Conservation (phyloP, 1,140 invertebrate genomes). For the Scaptomyza graminum region DNA sequence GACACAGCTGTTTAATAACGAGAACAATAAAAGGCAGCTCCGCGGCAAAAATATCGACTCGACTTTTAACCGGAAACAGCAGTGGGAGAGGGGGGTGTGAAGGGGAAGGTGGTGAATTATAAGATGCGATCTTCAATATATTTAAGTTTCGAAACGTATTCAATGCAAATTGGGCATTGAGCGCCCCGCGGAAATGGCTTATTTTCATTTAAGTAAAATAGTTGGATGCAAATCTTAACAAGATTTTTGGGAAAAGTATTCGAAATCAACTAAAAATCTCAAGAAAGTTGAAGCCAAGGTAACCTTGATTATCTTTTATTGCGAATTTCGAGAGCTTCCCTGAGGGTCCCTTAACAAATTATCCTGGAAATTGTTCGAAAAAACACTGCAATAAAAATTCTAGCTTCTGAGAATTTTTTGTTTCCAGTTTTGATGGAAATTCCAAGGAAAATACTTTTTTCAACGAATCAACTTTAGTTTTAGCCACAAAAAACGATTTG, state of each 20-base stretch:
- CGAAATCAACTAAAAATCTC: too few relatives aligned
- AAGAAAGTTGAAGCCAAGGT: too few relatives aligned
- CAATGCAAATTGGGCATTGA: slow-evolving; percentile 6
- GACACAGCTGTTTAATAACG: slow-evolving; percentile 39
- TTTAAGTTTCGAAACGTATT: slow-evolving; percentile 7
- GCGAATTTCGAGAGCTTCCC: too few relatives aligned
- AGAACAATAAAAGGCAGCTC: neutral
- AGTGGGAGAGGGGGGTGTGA: neutral
- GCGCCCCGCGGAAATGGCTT: slow-evolving; percentile 8
- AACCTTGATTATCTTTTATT: too few relatives aligned
- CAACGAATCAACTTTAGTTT: too few relatives aligned
- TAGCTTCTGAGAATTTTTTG: too few relatives aligned
- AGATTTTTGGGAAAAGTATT: too few relatives aligned
- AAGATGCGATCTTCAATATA: slow-evolving; percentile 28
- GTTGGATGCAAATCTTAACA: neutral
- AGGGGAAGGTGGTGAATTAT: neutral
- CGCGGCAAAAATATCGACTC: neutral
- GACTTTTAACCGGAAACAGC: slow-evolving; percentile 16
- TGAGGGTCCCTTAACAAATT: too few relatives aligned
- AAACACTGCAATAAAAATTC: too few relatives aligned
- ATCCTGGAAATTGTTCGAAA: too few relatives aligned
- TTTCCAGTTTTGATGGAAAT: neutral
- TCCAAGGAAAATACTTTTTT: neutral
- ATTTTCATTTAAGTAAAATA: neutral
- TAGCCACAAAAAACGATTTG: too few relatives aligned